Conservation (phyloP, 2,797 vertebrate species). For the Semotilus atromaculatus region DNA sequence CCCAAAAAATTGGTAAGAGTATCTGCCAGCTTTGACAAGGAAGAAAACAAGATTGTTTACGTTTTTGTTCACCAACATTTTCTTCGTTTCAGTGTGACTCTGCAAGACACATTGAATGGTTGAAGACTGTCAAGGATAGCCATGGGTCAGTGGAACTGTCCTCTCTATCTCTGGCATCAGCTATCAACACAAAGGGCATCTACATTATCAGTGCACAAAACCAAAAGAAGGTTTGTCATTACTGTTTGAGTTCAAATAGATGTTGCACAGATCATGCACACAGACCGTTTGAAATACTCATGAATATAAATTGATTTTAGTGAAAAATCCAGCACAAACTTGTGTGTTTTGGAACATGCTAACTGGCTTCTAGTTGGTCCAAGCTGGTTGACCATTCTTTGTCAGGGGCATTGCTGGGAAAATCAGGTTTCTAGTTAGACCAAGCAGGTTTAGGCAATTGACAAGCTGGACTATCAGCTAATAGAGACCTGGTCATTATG, state of each 20-base stretch:
- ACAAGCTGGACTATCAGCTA: background rate
- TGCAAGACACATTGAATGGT: conserved; percentile 90
- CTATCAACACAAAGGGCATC: conserved; percentile 89
- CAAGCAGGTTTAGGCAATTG: background rate
- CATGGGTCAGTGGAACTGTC: conserved; percentile 96
- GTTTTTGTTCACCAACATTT: background rate
- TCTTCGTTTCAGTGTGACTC: conserved; percentile 82
- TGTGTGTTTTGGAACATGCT: background rate
- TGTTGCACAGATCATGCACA: background rate
- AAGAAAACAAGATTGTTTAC: background rate
- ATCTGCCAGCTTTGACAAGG: background rate
- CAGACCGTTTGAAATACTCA: background rate
- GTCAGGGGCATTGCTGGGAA: background rate
- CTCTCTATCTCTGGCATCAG: conserved; percentile 88
- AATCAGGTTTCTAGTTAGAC: no score
- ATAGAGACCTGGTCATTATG: background rate
- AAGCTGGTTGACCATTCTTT: background rate
- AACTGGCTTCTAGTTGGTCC: background rate
- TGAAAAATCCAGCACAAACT: no score
- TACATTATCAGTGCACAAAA: conserved; percentile 82
- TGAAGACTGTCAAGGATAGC: conserved; percentile 94
- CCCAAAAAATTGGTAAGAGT: conserved; percentile 87
- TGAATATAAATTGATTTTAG: background rate
- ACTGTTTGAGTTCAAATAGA: background rate
- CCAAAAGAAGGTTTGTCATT: conserved; percentile 70